These are phyloP conservation scores for Drosophila falleni DNA, from an alignment of 2,888 invertebrate species.

Conservation along the genomic window DNA sequence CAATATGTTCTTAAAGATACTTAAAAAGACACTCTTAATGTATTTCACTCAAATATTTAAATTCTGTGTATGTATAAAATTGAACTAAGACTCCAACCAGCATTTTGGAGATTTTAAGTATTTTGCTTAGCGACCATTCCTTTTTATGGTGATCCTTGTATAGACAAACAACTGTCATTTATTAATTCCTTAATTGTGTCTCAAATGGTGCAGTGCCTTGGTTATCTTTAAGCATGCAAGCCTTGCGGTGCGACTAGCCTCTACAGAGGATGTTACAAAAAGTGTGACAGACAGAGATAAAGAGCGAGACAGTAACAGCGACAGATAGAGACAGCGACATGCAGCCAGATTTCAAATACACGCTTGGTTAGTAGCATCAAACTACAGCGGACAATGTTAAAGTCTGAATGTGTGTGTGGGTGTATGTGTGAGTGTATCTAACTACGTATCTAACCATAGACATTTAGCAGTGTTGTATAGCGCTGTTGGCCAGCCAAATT, in stretches of 20 bases:
- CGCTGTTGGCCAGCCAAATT: slow-evolving; percentile 90
- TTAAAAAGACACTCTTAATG: not conserved
- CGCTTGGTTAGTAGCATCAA: slow-evolving; percentile 65
- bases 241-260: slow-evolving; percentile 41
- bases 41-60: not conserved
- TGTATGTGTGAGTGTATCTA: slow-evolving; percentile 10
- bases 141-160: not conserved
- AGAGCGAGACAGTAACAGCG: slow-evolving; percentile 17
- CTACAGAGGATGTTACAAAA: no score
- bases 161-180: not conserved
- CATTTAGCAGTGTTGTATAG: slow-evolving; percentile 89
- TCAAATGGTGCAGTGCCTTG: slow-evolving; percentile 12
- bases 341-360: slow-evolving; percentile 51
- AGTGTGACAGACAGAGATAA: slow-evolving; percentile 3
- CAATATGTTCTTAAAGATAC: not conserved
- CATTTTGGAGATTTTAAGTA: no score
- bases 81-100: no score
- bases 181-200: not conserved
- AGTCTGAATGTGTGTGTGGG: not conserved
- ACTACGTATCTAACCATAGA: slow-evolving; percentile 88
- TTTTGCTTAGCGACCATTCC: not conserved
- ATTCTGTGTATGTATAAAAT: no score
- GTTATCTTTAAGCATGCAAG: slow-evolving; percentile 61
- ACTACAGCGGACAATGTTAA: slow-evolving; percentile 50
- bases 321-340: slow-evolving; percentile 41